Conservation (phyloP, 2,888 invertebrate species). For the Tetramorium bicarinatum region DNA sequence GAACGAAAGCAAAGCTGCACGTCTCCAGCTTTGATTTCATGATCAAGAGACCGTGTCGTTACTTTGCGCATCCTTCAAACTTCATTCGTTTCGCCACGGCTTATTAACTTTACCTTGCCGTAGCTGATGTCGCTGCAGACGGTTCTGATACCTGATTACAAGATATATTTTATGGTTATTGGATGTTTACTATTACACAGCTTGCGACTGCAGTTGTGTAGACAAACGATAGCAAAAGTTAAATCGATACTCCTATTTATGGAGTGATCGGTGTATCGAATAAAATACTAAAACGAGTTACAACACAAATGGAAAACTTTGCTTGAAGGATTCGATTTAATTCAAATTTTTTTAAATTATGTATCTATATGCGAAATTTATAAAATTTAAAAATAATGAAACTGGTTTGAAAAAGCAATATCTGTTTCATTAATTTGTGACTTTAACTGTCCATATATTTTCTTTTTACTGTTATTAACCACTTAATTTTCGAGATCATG, state of each 20-base stretch:
- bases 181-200: neutral
- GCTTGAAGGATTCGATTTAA: neutral
- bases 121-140: constrained; percentile 30
- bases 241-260: neutral
- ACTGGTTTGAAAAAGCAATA: neutral
- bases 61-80: constrained; percentile 48
- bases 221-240: neutral
- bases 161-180: constrained; percentile 19
- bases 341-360: neutral
- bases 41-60: constrained; percentile 44
- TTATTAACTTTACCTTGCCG: constrained; percentile 47
- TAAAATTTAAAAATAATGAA: neutral
- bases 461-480: neutral
- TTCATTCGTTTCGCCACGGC: constrained; percentile 47
- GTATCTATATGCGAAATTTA: neutral
- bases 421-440: neutral
- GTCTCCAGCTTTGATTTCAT: constrained; percentile 42
- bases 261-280: neutral
- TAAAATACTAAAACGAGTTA: neutral
- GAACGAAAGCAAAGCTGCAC: constrained; percentile 39
- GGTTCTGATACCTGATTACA: constrained; percentile 26
- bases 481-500: constrained; percentile 3
- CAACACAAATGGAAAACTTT: neutral
- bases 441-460: constrained; percentile 2
- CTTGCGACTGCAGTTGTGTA: neutral